Conservation (phyloP, 2,797 vertebrate genomes). For the Enteromius viviparus region DNA sequence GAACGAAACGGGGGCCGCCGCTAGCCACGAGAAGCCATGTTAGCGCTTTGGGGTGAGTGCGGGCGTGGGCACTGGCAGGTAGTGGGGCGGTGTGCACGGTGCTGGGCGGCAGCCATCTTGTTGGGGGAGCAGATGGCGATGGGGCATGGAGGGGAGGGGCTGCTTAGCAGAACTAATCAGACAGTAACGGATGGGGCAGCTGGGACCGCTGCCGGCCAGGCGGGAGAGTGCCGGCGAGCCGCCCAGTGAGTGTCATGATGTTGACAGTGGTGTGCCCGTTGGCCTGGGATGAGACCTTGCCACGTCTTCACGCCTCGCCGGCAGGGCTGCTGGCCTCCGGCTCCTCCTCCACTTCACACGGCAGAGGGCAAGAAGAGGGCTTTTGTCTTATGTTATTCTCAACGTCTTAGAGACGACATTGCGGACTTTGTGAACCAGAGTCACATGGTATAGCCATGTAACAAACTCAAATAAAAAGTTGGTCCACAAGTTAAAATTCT, state of each 20-base stretch:
- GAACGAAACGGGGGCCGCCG: slow-evolving; percentile 81
- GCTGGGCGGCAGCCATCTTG: slow-evolving; percentile 98
- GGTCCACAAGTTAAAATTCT: not conserved
- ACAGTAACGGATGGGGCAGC: slow-evolving; percentile 99
- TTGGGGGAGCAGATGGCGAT: slow-evolving; percentile 86
- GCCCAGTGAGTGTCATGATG: slow-evolving; percentile 86
- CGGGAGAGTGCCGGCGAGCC: slow-evolving; percentile 69
- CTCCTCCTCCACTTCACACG: slow-evolving; percentile 54
- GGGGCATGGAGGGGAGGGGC: slow-evolving; percentile 93
- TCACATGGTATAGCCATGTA: not conserved
- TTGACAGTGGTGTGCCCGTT: slow-evolving; percentile 96
- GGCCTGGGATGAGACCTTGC: slow-evolving; percentile 91
- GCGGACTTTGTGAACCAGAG: slow-evolving; percentile 15
- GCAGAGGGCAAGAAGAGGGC: slow-evolving; percentile 40
- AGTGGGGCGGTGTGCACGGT: slow-evolving; percentile 84
- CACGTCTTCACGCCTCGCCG: slow-evolving; percentile 81
- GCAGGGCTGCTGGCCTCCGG: slow-evolving; percentile 71
- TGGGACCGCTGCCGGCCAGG: slow-evolving; percentile 98
- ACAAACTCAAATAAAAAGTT: not conserved
- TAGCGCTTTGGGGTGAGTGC: slow-evolving; percentile 89
- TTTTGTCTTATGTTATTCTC: slow-evolving; percentile 49
- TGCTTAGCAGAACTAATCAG: slow-evolving; percentile 99
- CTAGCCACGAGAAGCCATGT: slow-evolving; percentile 87
- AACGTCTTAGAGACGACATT: slow-evolving; percentile 9
- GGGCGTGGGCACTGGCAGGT: slow-evolving; percentile 88